Conservation (phyloP, 92 coral and sea anemone species). For the Bergia puertoricense region DNA sequence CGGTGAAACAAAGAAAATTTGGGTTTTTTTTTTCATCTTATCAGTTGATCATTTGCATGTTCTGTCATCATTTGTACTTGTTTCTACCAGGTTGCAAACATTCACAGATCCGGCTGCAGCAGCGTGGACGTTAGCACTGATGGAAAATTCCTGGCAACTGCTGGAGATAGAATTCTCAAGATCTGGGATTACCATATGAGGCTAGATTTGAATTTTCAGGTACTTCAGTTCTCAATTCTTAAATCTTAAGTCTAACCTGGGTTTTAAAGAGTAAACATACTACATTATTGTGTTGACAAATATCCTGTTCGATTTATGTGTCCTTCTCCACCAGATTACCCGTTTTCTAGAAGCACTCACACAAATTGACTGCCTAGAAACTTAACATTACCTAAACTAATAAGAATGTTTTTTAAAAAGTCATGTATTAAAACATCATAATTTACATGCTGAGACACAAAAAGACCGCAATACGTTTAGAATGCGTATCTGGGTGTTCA, state of each 20-base stretch:
- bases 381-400: neutral
- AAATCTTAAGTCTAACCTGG: neutral
- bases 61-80: neutral
- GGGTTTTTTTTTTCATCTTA: neutral
- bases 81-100: constrained; percentile 71
- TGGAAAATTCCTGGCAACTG: constrained; percentile 85
- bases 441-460: too few relatives aligned
- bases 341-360: neutral
- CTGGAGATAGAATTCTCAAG: constrained; percentile 92
- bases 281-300: neutral
- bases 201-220: constrained; percentile 96
- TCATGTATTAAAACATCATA: too few relatives aligned
- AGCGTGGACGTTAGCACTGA: constrained; percentile 70
- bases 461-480: too few relatives aligned
- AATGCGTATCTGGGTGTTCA: too few relatives aligned
- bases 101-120: constrained; percentile 81
- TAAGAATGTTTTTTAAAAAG: too few relatives aligned
- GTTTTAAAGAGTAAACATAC: neutral
- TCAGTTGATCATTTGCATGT: neutral
- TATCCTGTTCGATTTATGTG: neutral
- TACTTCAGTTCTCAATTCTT: constrained; percentile 1
- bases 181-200: constrained; percentile 99
- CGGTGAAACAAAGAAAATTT: too few relatives aligned
- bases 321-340: neutral
- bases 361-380: neutral